Evolutionary conservation across 2,888 invertebrate genomes (phyloP), one percentile per base, ranked within the genome.

Genomic region (Drosophila mercatorum): DNA sequence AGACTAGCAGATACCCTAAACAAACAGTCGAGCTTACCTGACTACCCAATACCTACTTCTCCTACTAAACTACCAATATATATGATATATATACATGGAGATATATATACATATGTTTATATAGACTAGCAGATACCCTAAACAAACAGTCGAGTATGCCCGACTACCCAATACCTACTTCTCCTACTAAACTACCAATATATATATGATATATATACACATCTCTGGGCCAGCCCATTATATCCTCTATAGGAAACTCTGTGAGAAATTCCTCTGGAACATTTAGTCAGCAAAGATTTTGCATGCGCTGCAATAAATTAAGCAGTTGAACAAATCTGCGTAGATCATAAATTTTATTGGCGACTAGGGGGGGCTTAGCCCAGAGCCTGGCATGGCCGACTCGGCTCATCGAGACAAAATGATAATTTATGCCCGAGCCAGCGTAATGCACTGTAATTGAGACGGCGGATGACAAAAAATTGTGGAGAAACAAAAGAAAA

Each of bases 401-500:
- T 43, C 51, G 61, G 72, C 55, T 75, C 64, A 85, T 70, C 68
- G 88, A 69, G 90, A 85, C 90, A 85, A 80, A 80, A 77, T 88
- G 89, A 86, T 83, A 85, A 90, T 90, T 88, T 72, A 51, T 17
- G 5, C 34, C 49, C 17, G 46, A 59, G 62, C 66, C 63, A 80
- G 87, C 68, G 70, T 76, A 88, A 83, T 89, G 68, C 73, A 83
- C 72, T 75, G 83, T 88, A 88, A 84, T 84, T 84, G 84, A 79
- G 81, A 77, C 83, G 71, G 65, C 73, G 64, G 22, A 65, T 63
- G 65, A 78, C 17, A 17, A 17, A 0, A 17, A 17, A 17, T 17
- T 17, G 17, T 17, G 60, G 78, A 60, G 69, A 2, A 2, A 12
- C 4, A n/a, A 7, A 31, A 12, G 63, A 34, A 49, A 47, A 67